These are phyloP conservation scores for Stenopsyche tienmushanensis DNA, from an alignment of 1,140 invertebrate species.

Conservation along the genomic window DNA sequence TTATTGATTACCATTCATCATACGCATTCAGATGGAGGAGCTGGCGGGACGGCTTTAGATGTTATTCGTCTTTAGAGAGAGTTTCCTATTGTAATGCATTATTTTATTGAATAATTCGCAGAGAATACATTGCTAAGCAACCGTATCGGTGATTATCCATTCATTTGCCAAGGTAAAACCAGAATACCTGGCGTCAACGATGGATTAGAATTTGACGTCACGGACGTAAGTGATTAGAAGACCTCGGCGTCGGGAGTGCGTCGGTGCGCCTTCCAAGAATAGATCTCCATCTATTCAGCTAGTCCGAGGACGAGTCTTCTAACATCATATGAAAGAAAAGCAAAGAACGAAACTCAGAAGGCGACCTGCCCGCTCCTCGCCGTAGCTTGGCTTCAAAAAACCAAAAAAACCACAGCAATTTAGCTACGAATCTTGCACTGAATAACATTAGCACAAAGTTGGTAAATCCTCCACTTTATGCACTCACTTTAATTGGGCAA, in stretches of 20 bases:
- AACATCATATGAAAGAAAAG: too few species aligned
- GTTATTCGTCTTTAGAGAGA: neutral
- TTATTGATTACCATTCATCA: too few species aligned
- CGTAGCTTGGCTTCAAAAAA: slow-evolving; percentile 31
- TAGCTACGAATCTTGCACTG: slow-evolving; percentile 13
- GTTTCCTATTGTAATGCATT: neutral
- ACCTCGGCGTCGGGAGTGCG: slow-evolving; percentile 48
- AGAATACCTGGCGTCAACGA: slow-evolving; percentile 94
- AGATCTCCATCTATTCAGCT: neutral
- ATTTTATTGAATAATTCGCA: slow-evolving; percentile 49
- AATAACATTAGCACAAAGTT: slow-evolving; percentile 12
- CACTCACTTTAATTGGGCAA: too few species aligned
- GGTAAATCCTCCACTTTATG: too few species aligned
- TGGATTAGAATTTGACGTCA: slow-evolving; percentile 83
- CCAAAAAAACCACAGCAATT: slow-evolving; percentile 14
- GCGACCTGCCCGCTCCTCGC: slow-evolving; percentile 37
- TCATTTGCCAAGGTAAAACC: slow-evolving; percentile 88
- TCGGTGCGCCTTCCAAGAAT: slow-evolving; percentile 8
- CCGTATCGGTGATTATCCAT: slow-evolving; percentile 82
- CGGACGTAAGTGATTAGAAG: slow-evolving; percentile 79
- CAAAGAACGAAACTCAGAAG: too few species aligned
- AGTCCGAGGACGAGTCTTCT: too few species aligned
- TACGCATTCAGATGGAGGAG: slow-evolving; percentile 6
- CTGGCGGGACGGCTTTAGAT: slow-evolving; percentile 7
- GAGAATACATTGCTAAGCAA: slow-evolving; percentile 81